phyloP scores from a whole-genome alignment of 1,140 invertebrate genomes.

The Apis florea region DNA sequence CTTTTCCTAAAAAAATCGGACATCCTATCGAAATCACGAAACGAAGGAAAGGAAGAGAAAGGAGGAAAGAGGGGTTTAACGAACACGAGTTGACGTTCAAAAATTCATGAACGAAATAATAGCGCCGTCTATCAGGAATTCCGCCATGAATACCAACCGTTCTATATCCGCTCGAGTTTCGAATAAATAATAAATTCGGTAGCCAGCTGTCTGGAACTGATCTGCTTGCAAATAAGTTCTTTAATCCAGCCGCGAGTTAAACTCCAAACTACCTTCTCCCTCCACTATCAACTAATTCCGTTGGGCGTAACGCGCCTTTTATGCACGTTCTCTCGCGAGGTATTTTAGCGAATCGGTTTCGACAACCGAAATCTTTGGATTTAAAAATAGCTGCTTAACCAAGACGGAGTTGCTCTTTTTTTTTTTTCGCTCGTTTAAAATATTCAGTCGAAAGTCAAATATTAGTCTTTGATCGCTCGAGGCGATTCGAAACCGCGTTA shows the following conservation, averaged over 20 bases:
- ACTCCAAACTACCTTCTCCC: slow-evolving; percentile 53
- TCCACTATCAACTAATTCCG: slow-evolving; percentile 34
- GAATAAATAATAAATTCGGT: slow-evolving; percentile 66
- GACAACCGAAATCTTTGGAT: neutral
- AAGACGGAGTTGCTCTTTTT: neutral
- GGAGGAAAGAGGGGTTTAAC: neutral
- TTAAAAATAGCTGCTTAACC: neutral
- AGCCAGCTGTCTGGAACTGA: slow-evolving; percentile 36
- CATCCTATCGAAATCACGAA: too few species aligned
- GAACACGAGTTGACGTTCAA: slow-evolving; percentile 41
- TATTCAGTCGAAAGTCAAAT: slow-evolving; percentile 9
- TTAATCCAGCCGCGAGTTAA: too few species aligned
- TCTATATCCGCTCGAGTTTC: slow-evolving; percentile 31
- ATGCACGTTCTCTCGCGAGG: neutral
- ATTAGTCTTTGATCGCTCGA: neutral
- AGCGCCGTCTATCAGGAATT: slow-evolving; percentile 52
- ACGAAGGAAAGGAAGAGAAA: neutral
- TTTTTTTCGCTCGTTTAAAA: neutral
- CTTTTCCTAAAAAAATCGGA: too few species aligned
- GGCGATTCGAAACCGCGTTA: neutral
- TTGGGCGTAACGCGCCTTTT: neutral
- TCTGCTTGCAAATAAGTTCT: slow-evolving; percentile 61
- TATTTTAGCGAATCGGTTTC: neutral
- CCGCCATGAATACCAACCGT: slow-evolving; percentile 59
- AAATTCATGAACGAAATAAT: slow-evolving; percentile 64